A percentile compares a stretch with the other conserved stretches of the same genome.
phyloP scores from a whole-genome alignment of 2,888 invertebrate species.

The Cancer borealis region DNA sequence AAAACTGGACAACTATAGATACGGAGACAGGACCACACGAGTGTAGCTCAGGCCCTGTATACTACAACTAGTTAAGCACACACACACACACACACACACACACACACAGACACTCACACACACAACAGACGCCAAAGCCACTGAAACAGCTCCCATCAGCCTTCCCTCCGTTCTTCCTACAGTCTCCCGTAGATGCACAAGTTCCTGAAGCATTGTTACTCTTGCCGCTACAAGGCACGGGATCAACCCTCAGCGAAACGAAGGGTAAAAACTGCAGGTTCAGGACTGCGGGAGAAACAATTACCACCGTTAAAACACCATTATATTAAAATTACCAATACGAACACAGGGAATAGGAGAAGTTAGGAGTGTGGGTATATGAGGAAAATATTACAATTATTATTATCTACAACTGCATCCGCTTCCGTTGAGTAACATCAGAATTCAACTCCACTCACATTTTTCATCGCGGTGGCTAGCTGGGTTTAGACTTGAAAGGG shows the following conservation, averaged over 20 bases:
- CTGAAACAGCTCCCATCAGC: constrained; percentile 54
- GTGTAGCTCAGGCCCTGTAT: too few species aligned
- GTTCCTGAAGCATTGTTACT: constrained; percentile 46
- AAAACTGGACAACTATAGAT: too few species aligned
- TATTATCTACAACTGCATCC: background rate
- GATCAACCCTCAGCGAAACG: constrained; percentile 36
- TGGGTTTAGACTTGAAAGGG: background rate
- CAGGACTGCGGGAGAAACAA: constrained; percentile 38
- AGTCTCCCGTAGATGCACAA: constrained; percentile 5
- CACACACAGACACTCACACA: constrained; percentile 46
- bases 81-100: background rate
- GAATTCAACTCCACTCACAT: background rate
- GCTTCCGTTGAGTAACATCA: background rate
- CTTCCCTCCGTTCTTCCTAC: background rate
- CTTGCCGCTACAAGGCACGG: background rate
- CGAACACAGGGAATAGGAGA: too few species aligned
- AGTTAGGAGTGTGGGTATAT: too few species aligned
- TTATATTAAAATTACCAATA: too few species aligned
- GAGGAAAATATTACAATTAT: background rate
- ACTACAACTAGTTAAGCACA: too few species aligned
- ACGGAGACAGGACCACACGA: too few species aligned
- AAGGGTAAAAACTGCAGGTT: constrained; percentile 33
- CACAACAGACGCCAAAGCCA: constrained; percentile 55
- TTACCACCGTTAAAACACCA: too few species aligned
- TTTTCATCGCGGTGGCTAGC: background rate